These are phyloP conservation scores for Cynopterus brachyotis DNA, from an alignment of 2,113 vertebrate species.

Conservation along the genomic window DNA sequence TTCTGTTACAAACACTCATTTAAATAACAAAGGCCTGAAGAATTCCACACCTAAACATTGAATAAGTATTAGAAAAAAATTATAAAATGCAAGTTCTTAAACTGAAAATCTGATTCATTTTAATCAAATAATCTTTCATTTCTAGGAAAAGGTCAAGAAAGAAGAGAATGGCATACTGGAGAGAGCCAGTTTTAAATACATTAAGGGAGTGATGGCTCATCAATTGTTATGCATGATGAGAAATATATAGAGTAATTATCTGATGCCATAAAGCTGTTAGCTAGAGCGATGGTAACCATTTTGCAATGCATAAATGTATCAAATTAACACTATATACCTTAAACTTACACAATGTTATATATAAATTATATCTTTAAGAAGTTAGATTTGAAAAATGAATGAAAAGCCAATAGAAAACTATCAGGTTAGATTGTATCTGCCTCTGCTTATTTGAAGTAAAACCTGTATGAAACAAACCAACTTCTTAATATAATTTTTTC, in stretches of 20 bases:
- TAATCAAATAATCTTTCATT: conserved; percentile 8
- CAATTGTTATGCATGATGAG: neutral
- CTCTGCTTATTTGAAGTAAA: conserved; percentile 12
- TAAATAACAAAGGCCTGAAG: neutral
- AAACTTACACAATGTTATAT: neutral
- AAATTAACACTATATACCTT: neutral
- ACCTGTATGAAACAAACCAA: neutral
- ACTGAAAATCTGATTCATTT: conserved; percentile 1
- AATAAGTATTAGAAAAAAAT: neutral
- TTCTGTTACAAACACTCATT: neutral
- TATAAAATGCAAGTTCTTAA: conserved; percentile 12
- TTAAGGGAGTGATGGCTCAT: neutral
- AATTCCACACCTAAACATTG: neutral
- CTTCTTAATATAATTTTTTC: neutral
- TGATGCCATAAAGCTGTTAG: neutral
- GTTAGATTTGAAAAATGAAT: neutral
- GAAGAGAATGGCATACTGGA: neutral
- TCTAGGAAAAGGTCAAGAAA: conserved; percentile 2
- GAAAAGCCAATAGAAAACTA: neutral
- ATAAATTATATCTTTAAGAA: neutral
- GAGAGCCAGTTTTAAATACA: neutral
- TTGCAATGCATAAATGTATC: neutral
- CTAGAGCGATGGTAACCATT: neutral
- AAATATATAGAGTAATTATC: neutral
- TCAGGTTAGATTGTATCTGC: neutral